A percentile compares a stretch with the other conserved stretches of the same genome.
phyloP scores from a whole-genome alignment of 1,140 invertebrate species.

The Caerostris darwini region DNA sequence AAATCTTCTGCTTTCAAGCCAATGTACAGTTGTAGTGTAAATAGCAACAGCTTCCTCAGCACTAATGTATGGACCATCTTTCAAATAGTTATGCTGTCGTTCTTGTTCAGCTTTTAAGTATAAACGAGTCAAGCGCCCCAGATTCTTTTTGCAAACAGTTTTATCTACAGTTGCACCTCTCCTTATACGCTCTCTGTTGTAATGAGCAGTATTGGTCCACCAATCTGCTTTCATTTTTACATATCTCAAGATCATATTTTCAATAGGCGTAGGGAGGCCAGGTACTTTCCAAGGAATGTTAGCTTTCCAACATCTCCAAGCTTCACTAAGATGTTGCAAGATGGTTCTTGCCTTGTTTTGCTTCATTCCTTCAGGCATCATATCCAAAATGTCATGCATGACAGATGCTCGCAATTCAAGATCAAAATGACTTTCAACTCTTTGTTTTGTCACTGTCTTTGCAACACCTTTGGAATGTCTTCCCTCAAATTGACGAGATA shows the following conservation, averaged over 20 bases:
- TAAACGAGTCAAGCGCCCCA: slow-evolving; percentile 96
- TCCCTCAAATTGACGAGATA: slow-evolving; percentile 99
- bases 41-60: slow-evolving; percentile 99
- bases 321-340: slow-evolving; percentile 98
- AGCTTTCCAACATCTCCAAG: slow-evolving; percentile 99
- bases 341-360: slow-evolving; percentile 99
- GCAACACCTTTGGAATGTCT: slow-evolving; percentile 99
- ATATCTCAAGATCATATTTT: slow-evolving; percentile 99
- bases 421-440: slow-evolving; percentile 99
- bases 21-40: slow-evolving; percentile 99
- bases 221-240: slow-evolving; percentile 99
- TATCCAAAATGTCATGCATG: slow-evolving; percentile 99
- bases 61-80: slow-evolving; percentile 99
- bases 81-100: slow-evolving; percentile 99
- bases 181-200: slow-evolving; percentile 97
- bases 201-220: slow-evolving; percentile 99
- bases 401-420: slow-evolving; percentile 97
- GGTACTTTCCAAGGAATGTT: slow-evolving; percentile 99
- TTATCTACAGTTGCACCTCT: slow-evolving; percentile 98
- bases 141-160: slow-evolving; percentile 99
- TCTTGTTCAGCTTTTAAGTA: slow-evolving; percentile 99
- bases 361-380: slow-evolving; percentile 99
- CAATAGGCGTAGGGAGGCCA: slow-evolving; percentile 98
- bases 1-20: slow-evolving; percentile 98
- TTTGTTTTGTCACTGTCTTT: slow-evolving; percentile 99